These are phyloP conservation scores for Tragelaphus buxtoni DNA, from an alignment of 2,113 vertebrate species.

Conservation along the genomic window DNA sequence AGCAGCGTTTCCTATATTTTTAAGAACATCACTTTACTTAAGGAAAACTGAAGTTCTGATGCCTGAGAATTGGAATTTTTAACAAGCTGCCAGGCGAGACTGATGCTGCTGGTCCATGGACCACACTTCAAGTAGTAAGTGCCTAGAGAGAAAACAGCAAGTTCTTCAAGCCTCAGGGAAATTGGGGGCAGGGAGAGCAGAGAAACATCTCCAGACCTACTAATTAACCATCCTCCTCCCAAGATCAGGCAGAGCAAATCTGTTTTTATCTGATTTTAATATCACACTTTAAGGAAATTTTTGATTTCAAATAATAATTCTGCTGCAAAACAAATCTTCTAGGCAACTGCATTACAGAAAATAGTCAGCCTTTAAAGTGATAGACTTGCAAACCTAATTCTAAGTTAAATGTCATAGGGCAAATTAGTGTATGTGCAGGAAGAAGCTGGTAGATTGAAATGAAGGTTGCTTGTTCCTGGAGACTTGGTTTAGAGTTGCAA, in stretches of 20 bases:
- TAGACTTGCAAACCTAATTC: conserved; percentile 64
- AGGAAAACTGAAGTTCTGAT: neutral
- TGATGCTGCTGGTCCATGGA: neutral
- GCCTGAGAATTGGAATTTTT: neutral
- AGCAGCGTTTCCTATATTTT: neutral
- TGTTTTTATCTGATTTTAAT: neutral
- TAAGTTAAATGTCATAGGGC: conserved; percentile 65
- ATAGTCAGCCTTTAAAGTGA: conserved; percentile 68
- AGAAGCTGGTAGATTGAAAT: conserved; percentile 23
- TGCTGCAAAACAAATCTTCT: conserved; percentile 49
- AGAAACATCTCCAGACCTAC: neutral
- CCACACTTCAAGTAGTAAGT: neutral
- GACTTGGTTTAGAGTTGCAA: neutral
- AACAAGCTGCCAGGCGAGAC: neutral
- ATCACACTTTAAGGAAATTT: conserved; percentile 3
- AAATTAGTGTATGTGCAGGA: conserved; percentile 33
- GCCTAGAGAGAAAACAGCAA: neutral
- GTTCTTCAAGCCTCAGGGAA: neutral
- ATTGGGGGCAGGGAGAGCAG: neutral
- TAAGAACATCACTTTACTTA: neutral
- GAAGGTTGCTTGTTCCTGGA: neutral
- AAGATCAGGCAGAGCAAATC: neutral
- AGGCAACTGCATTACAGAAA: conserved; percentile 48
- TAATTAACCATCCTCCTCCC: neutral
- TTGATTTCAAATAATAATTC: conserved; percentile 48